Percentiles rank a stretch among this genome's conserved stretches.
Conservation (phyloP, 2,113 vertebrate genomes). For the Balaeniceps rex region DNA sequence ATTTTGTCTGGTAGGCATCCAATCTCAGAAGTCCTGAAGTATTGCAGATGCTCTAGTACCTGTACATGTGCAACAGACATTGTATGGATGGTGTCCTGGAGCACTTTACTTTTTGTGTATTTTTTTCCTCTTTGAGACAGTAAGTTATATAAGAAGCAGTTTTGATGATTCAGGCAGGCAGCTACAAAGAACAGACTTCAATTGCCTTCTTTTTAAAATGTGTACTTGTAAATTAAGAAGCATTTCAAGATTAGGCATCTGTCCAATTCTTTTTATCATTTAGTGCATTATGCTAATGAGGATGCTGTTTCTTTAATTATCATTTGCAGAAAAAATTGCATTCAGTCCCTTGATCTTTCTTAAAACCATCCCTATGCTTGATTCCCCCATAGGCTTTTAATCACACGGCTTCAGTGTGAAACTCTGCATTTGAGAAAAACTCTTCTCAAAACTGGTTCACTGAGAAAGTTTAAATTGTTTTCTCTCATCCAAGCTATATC, state of each 20-base stretch:
- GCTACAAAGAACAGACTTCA: neutral
- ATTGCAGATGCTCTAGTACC: neutral
- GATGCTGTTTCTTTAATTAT: constrained; percentile 56
- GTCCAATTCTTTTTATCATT: constrained; percentile 64
- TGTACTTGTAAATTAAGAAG: constrained; percentile 50
- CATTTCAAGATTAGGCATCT: constrained; percentile 60
- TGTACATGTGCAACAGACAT: neutral
- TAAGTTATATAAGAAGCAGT: neutral
- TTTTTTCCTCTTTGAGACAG: neutral
- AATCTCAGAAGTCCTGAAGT: neutral
- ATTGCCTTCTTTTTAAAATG: constrained; percentile 5
- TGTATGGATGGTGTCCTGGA: neutral
- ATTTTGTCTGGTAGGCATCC: neutral
- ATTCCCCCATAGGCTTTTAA: constrained; percentile 53
- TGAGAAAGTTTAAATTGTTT: constrained; percentile 10
- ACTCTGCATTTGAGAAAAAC: neutral
- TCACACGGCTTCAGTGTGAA: neutral
- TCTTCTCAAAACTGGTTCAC: constrained; percentile 50
- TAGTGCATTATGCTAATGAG: constrained; percentile 54
- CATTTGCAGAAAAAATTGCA: constrained; percentile 42
- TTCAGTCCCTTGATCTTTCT: constrained; percentile 57
- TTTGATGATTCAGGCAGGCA: neutral
- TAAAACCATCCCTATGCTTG: constrained; percentile 20
- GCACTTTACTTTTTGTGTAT: neutral
- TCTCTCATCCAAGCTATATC: neutral